Conservation (phyloP, 2,888 invertebrate species). For the Kryphioiulus occultus region DNA sequence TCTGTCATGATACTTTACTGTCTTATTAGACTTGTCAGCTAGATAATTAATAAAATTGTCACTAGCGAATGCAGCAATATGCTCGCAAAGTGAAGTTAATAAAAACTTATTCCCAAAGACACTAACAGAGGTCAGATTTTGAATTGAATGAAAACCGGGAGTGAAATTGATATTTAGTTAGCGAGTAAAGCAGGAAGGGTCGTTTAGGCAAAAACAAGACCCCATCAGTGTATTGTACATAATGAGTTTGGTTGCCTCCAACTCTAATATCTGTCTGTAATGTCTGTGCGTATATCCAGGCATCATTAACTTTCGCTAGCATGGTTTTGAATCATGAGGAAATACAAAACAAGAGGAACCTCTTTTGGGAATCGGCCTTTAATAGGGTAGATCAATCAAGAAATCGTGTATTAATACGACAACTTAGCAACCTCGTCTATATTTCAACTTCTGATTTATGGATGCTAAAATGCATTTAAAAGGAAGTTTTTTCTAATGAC, state of each 20-base stretch:
- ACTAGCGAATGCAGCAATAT: background rate
- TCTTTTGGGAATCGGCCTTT: background rate
- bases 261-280: background rate
- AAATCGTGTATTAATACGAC: conserved; percentile 18
- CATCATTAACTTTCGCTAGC: background rate
- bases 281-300: background rate
- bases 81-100: background rate
- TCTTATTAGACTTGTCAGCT: conserved; percentile 24
- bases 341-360: background rate
- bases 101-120: conserved; percentile 10
- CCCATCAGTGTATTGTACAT: background rate
- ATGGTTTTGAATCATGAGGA: background rate
- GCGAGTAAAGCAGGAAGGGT: background rate
- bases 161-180: background rate
- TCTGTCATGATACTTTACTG: conserved; percentile 13
- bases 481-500: background rate
- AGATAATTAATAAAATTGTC: conserved; percentile 40
- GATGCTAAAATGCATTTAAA: background rate
- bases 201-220: background rate
- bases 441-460: background rate
- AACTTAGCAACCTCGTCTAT: background rate
- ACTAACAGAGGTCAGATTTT: conserved; percentile 21
- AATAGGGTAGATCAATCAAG: conserved; percentile 29
- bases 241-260: background rate
- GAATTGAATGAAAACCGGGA: background rate